These are phyloP conservation scores for Sitodiplosis mosellana DNA, from an alignment of 1,140 invertebrate genomes.

Conservation along the genomic window DNA sequence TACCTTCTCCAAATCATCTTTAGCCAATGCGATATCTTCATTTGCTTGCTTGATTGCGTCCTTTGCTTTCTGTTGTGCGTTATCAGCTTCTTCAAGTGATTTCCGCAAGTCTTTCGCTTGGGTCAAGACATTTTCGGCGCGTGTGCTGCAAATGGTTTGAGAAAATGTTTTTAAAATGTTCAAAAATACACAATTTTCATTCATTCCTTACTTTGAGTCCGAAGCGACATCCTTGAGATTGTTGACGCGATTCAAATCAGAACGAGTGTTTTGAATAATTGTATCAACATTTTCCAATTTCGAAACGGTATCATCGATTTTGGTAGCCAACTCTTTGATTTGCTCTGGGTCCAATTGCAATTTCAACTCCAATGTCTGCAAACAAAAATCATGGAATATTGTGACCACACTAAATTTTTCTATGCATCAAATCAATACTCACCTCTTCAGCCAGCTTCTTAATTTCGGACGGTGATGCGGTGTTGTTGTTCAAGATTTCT, in stretches of 20 bases:
- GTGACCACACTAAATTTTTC: conserved; percentile 12
- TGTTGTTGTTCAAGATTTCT: conserved; percentile 53
- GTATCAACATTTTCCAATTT: conserved; percentile 76
- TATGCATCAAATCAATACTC: conserved; percentile 16
- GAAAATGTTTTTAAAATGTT: not conserved
- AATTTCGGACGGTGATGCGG: conserved; percentile 65
- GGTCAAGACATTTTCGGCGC: conserved; percentile 33
- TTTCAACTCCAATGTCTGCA: conserved; percentile 25
- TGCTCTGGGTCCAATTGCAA: conserved; percentile 60
- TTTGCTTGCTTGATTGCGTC: conserved; percentile 62
- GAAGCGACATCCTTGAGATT: conserved; percentile 58
- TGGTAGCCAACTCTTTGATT: conserved; percentile 60
- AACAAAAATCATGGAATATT: no score
- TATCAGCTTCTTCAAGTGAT: conserved; percentile 43
- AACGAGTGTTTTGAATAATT: conserved; percentile 69
- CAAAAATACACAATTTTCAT: conserved; percentile 1
- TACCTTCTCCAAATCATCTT: conserved; percentile 45
- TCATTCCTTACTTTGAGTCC: conserved; percentile 42
- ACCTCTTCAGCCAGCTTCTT: conserved; percentile 59
- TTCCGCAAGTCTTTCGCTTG: conserved; percentile 35
- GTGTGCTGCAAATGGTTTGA: conserved; percentile 9
- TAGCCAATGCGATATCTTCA: conserved; percentile 53
- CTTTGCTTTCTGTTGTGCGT: conserved; percentile 58
- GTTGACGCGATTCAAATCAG: conserved; percentile 55
- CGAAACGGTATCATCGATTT: conserved; percentile 71